Conservation (phyloP, 2,888 invertebrate genomes). For the Dasypogon diadema region DNA sequence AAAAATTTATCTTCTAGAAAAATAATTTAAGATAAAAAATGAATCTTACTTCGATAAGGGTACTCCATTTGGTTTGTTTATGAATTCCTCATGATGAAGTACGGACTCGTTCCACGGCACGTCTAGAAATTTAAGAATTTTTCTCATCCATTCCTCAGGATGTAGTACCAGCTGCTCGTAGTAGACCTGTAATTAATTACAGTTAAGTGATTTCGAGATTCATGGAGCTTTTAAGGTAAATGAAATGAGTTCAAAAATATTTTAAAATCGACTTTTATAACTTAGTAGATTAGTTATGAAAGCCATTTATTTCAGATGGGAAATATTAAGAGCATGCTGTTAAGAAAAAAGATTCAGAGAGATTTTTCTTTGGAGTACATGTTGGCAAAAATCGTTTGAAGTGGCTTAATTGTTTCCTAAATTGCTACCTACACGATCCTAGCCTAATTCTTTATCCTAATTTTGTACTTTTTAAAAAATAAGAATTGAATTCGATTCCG, state of each 20-base stretch:
- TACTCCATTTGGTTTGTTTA: constrained; percentile 95
- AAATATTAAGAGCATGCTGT: too few species aligned
- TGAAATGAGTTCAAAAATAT: background rate
- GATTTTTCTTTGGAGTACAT: too few species aligned
- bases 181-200: constrained; percentile 75
- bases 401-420: too few species aligned
- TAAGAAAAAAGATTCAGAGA: too few species aligned
- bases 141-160: constrained; percentile 88
- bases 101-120: constrained; percentile 96
- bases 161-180: constrained; percentile 98
- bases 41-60: constrained; percentile 89
- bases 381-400: too few species aligned
- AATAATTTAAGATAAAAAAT: constrained; percentile 30
- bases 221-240: background rate
- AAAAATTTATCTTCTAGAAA: background rate
- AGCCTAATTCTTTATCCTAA: too few species aligned
- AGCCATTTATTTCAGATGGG: too few species aligned
- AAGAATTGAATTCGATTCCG: too few species aligned
- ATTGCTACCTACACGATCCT: too few species aligned
- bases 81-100: constrained; percentile 96
- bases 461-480: too few species aligned
- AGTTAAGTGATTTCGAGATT: constrained; percentile 3
- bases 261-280: too few species aligned
- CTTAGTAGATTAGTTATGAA: too few species aligned
- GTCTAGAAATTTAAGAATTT: constrained; percentile 88